Base-by-base conservation (phyloP, 2,797 vertebrate species). In the Microctenopoma steveboyesi region DNA sequence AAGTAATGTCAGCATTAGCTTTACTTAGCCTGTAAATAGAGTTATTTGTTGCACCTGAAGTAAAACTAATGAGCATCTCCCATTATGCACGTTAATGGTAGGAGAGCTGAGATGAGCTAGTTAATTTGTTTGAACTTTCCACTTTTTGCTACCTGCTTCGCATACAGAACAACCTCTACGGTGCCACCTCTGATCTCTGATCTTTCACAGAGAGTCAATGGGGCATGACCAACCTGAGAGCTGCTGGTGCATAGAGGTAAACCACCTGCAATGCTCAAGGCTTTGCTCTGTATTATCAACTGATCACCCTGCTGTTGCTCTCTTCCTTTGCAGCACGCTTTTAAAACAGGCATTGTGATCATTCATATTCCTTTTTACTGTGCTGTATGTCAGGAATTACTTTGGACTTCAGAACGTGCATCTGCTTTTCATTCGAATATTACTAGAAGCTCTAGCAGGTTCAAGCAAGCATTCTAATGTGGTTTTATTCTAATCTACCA, bases 241-340 rank as follows among this genome's bases (percentile, higher is more conserved):
- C 33, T 63, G n/a, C 48, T 50, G 4, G 0, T 40, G 14, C 37
- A n/a, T n/a, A 7, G 15, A 35, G 46, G 45, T 16, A 33, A 52
- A 56, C 40, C 33, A 52, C 50, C 46, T 68, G 54, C 70, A 27
- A 13, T 10, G 22, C 28, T 28, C 50, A 5, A 58, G 16, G 46
- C 35, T 64, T 43, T 40, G 25, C 22, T 22, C 52, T 42, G 45
- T 30, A 30, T 30, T 22, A 22, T 22, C 22, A 22, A 22, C 22
- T 22, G 22, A 22, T 22, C 22, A 22, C 2, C 28, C 28, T 30
- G 28, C 28, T 30, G 28, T 30, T 30, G 28, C 5, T 61, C 33
- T 46, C 57, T 18, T 33, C 27, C 27, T 5, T 14, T 56, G 37
- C 47, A 10, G 30, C 60, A 45, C 33, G 42, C 45, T 39, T 63